phyloP scores from a whole-genome alignment of 2,113 vertebrate genomes.

The Dryoscopus gambensis region DNA sequence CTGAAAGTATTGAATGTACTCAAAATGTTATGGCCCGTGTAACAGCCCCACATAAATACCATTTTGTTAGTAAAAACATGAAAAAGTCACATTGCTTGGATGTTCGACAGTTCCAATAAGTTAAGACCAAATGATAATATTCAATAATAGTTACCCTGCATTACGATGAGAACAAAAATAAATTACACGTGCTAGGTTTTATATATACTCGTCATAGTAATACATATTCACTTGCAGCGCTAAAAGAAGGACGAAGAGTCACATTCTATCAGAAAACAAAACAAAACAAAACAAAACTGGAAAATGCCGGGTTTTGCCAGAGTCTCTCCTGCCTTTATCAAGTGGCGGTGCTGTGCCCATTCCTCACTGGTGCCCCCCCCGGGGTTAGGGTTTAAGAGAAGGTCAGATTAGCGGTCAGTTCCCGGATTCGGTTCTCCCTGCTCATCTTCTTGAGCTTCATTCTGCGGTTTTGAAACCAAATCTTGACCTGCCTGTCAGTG shows the following conservation, averaged over 20 bases:
- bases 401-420: slow-evolving; percentile 98
- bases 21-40: slow-evolving; percentile 74
- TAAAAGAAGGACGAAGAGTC: slow-evolving; percentile 83
- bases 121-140: slow-evolving; percentile 82
- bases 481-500: slow-evolving; percentile 99
- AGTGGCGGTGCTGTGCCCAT: slow-evolving; percentile 66
- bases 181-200: slow-evolving; percentile 83
- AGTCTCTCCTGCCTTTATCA: slow-evolving; percentile 76
- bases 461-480: slow-evolving; percentile 99
- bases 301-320: slow-evolving; percentile 74
- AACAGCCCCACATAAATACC: slow-evolving; percentile 76
- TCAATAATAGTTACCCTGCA: slow-evolving; percentile 83
- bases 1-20: slow-evolving; percentile 72
- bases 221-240: slow-evolving; percentile 84
- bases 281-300: slow-evolving; percentile 36
- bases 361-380: slow-evolving; percentile 58
- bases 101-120: slow-evolving; percentile 81
- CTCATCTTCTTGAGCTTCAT: slow-evolving; percentile 99
- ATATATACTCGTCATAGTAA: slow-evolving; percentile 73
- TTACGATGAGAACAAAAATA: slow-evolving; percentile 83
- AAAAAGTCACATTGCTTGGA: slow-evolving; percentile 80
- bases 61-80: slow-evolving; percentile 79
- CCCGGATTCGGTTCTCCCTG: slow-evolving; percentile 97
- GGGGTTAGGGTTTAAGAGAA: slow-evolving; percentile 87
- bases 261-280: slow-evolving; percentile 85